These are phyloP conservation scores for Corvus hawaiiensis DNA, from an alignment of 2,113 vertebrate species.

Conservation along the genomic window DNA sequence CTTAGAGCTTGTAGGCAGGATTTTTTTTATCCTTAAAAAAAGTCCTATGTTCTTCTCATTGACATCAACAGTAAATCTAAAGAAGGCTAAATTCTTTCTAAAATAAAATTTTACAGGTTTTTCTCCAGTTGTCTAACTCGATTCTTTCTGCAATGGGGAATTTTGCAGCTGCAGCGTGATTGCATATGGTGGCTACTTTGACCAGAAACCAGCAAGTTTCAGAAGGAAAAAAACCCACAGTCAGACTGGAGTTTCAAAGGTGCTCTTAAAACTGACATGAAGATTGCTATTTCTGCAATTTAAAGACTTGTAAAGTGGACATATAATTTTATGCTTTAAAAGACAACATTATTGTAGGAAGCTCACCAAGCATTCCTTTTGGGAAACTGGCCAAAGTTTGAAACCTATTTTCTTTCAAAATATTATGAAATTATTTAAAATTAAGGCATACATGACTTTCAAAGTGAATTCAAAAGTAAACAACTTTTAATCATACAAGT, in stretches of 20 bases:
- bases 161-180: not conserved
- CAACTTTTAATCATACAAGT: not conserved
- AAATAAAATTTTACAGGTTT: not conserved
- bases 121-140: not conserved
- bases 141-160: not conserved
- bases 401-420: not conserved
- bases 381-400: not conserved
- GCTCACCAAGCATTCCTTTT: not conserved
- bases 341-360: not conserved
- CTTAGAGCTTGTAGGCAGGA: not conserved
- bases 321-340: conserved; percentile 23
- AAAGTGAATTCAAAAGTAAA: not conserved
- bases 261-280: conserved; percentile 40
- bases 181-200: not conserved
- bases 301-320: not conserved
- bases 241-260: not conserved
- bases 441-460: not conserved
- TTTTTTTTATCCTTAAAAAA: not conserved
- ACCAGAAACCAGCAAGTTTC: not conserved
- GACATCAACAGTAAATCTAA: not conserved
- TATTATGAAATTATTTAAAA: conserved; percentile 13
- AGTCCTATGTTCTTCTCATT: not conserved
- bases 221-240: not conserved
- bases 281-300: conserved; percentile 18
- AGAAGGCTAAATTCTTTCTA: not conserved